Evolutionary conservation across 2,888 invertebrate species (phyloP).

Genomic region (Biston stratarius): DNA sequence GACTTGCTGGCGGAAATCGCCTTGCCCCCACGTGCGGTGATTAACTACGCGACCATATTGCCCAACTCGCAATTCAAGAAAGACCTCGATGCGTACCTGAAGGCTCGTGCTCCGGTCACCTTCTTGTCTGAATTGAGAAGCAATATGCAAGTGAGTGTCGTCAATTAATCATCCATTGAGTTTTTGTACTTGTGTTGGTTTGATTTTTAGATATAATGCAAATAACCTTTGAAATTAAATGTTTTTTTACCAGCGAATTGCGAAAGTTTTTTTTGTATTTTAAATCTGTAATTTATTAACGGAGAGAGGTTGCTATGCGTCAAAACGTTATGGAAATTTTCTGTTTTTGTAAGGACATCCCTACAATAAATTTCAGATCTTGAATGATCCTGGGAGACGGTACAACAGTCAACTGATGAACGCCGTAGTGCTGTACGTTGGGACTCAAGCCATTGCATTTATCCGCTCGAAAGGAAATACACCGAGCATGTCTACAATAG

Average conservation of each 20-base stretch:
- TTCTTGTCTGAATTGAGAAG: constrained; percentile 97
- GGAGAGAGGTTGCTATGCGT: too few relatives aligned
- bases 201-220: too few relatives aligned
- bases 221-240: too few relatives aligned
- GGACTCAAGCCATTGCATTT: constrained; percentile 97
- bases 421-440: constrained; percentile 98
- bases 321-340: too few relatives aligned
- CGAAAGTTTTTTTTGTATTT: too few relatives aligned
- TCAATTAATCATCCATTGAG: constrained; percentile 3
- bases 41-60: constrained; percentile 95
- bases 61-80: constrained; percentile 96
- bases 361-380: constrained; percentile 71
- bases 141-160: constrained; percentile 90
- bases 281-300: too few relatives aligned
- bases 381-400: constrained; percentile 94
- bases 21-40: constrained; percentile 94
- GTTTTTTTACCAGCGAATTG: too few relatives aligned
- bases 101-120: constrained; percentile 97
- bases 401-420: constrained; percentile 99
- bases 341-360: too few relatives aligned
- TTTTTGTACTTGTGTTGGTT: too few relatives aligned
- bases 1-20: constrained; percentile 96
- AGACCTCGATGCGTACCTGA: constrained; percentile 98
- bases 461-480: constrained; percentile 96
- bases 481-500: constrained; percentile 99